Base-by-base conservation (phyloP, 2,797 vertebrate species). In the Eremophila alpestris region DNA sequence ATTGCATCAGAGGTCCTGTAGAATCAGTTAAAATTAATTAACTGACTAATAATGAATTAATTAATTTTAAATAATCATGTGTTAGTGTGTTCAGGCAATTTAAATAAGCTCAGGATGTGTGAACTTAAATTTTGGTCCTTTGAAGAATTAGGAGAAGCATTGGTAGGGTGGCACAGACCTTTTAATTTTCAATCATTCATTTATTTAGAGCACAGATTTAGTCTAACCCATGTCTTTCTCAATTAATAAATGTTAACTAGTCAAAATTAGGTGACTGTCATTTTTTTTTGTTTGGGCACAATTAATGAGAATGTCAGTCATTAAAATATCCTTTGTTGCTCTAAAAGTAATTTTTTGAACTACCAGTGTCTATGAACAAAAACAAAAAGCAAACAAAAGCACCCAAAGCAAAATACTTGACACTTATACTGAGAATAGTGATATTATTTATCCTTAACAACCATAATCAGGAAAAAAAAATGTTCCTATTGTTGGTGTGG, bases 401-500 rank as follows among this genome's bases (percentile, higher is more conserved):
- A 16, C 3, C 8, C 10, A n/a, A 73, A 77, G 10, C 9, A 81
- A 86, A 65, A 48, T 24, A 24, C 6, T 54, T 21, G 49, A 18
- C 4, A 41, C 43, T 59, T 48, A 29, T 13, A 36, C 16, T 52
- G 24, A 63, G 87, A 84, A 55, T 51, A 45, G 2, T 59, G 4
- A 36, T 71, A 4, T 30, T 94, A 4, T 49, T 38, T 62, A 14
- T 77, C 40, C 58, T 3, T 48, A 38, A 8, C 6, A 56, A 38
- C 7, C 20, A 16, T 29, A 59, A 51, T 62, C 17, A 43, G 18
- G 14, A n/a, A 22, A 71, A 22, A 71, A 29, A 54, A 41, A 5
- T 7, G 9, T 13, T 40, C 5, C 3, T 52, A 10, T 40, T 38
- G 3, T 51, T 69, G 2, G 0, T 27, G 3, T 27, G 2, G 1